Percentiles rank a stretch among this genome's conserved stretches.
phyloP scores from a whole-genome alignment of 2,888 invertebrate species.

The Terebella lapidaria region DNA sequence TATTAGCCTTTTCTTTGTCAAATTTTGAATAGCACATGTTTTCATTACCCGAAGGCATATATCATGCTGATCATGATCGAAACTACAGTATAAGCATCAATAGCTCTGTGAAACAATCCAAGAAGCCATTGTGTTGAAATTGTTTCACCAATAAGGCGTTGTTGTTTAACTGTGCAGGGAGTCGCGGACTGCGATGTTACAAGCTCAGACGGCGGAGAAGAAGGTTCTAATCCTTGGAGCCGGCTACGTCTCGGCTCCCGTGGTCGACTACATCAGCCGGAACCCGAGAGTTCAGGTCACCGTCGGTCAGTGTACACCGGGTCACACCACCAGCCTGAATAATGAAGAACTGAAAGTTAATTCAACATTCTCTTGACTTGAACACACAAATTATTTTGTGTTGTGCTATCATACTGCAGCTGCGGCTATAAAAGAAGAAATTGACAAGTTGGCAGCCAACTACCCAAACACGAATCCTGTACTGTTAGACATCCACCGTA shows the following conservation, averaged over 20 bases:
- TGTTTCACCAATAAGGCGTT: too few relatives aligned
- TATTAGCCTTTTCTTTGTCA: too few relatives aligned
- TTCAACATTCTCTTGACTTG: too few relatives aligned
- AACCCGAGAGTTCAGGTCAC: constrained; percentile 77
- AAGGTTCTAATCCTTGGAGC: constrained; percentile 82
- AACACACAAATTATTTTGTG: too few relatives aligned
- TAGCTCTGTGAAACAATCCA: too few relatives aligned
- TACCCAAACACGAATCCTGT: constrained; percentile 68
- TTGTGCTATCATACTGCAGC: neutral
- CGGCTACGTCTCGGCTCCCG: constrained; percentile 87
- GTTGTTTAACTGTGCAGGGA: constrained; percentile 13
- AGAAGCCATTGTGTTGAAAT: too few relatives aligned
- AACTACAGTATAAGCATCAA: too few relatives aligned
- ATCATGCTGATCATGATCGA: too few relatives aligned
- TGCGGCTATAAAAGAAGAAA: constrained; percentile 69
- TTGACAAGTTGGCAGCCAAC: constrained; percentile 73
- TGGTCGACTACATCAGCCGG: constrained; percentile 87
- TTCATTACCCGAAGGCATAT: too few relatives aligned
- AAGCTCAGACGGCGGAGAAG: constrained; percentile 59
- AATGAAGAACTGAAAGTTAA: too few relatives aligned
- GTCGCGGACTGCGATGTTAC: constrained; percentile 33
- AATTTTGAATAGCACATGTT: too few relatives aligned
- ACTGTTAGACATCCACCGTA: constrained; percentile 75
- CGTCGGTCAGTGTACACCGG: constrained; percentile 66
- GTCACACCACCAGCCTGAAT: neutral